These are phyloP conservation scores for Dendronephthya gigantea DNA, from an alignment of 64 coral and sea anemone species.

Conservation along the genomic window DNA sequence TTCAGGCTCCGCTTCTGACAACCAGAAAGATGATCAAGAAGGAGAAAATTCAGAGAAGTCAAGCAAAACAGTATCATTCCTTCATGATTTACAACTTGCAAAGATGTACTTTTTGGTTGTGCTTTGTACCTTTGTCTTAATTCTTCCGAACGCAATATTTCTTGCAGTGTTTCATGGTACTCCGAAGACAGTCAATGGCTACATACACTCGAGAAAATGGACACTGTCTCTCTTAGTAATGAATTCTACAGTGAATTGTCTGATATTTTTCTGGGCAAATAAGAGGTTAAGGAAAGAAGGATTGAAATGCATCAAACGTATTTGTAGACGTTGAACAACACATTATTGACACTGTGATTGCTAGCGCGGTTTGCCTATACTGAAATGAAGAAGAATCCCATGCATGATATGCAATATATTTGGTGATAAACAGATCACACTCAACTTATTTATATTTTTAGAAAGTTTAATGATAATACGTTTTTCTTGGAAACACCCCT, in stretches of 20 bases:
- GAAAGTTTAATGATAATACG: no score
- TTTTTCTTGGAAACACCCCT: no score
- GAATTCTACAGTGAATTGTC: neutral
- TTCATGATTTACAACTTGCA: constrained; percentile 1
- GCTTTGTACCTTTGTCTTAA: neutral
- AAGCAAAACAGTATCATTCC: constrained; percentile 1
- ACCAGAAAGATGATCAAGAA: neutral
- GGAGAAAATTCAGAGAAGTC: neutral
- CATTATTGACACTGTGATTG: no score
- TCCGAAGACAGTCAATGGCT: neutral
- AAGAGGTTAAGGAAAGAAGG: neutral
- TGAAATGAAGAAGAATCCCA: no score
- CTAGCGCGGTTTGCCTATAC: no score
- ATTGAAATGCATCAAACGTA: neutral
- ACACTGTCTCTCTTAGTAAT: neutral
- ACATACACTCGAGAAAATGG: neutral
- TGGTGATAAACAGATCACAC: no score
- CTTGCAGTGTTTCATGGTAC: neutral
- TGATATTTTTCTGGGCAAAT: neutral
- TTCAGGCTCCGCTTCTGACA: neutral
- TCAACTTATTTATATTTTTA: no score
- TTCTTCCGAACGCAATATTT: neutral
- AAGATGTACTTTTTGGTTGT: constrained; percentile 9
- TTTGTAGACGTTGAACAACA: neutral
- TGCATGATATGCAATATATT: no score